Evolutionary conservation across 2,113 vertebrate species (phyloP), one percentile per base, ranked within the genome.

Genomic region (Neolamprologus longior): DNA sequence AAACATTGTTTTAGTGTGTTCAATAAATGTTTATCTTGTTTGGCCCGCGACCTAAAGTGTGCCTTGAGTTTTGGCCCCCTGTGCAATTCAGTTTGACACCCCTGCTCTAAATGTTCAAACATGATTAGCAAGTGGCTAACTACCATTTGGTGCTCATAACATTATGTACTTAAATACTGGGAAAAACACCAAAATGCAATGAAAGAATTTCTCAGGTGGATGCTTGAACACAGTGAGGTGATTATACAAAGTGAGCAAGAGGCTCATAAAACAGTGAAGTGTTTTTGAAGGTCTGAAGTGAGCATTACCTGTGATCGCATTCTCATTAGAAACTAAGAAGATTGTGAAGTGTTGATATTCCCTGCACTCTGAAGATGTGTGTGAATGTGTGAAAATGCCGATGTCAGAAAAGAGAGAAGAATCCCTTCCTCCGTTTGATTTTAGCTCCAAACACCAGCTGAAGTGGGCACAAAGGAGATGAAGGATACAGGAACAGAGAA

Each of bases 241-340:
- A 83, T 83, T 80, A 52, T 85, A 87, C 91, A 90, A 91, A 95
- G 86, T 93, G 92, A 94, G 90, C 94, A 88, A 85, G 12, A 12
- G 19, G 42, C 80, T 93, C 79, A 73, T 87, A 5, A 88, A 85
- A 90, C 88, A 58, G 91, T 92, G 90, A 83, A 91, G 91, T 90
- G 90, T 93, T 91, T 93, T 81, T 90, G 90, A 94, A 91, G 90
- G 91, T 93, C 92, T 91, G 78, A 94, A 94, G 89, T 91, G 92
- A 94, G 86, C 84, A 42, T 90, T 93, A 94, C 91, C 91, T 93
- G 92, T 87, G 90, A 95, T 89, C 92, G 83, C 90, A 78, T 91
- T 84, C 92, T 93, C 91, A 90, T 93, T 90, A 93, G 88, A 88
- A 93, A 89, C 86, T 42, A 92, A 91, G 92, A 94, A 92, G 83